phyloP scores from a whole-genome alignment of 2,113 vertebrate genomes.

The Trinectes maculatus region DNA sequence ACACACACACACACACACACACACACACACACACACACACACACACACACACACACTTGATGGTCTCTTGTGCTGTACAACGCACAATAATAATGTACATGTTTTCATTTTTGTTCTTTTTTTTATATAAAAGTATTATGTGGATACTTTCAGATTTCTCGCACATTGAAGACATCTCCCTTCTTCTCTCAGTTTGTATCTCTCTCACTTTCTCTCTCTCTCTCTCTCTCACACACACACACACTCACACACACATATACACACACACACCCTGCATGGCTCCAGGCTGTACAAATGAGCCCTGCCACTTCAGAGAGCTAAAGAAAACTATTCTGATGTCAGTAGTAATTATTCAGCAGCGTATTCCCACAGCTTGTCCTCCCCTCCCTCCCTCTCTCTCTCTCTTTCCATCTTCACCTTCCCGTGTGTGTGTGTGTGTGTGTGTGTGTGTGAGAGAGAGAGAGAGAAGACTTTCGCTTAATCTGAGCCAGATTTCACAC shows the following conservation, averaged over 20 bases:
- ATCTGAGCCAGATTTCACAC: slow-evolving; percentile 79
- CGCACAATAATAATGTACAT: not conserved
- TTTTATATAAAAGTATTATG: no score
- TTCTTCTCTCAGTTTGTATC: not conserved
- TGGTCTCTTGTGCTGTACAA: not conserved
- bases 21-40: slow-evolving; percentile 2
- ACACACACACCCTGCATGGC: slow-evolving; percentile 44
- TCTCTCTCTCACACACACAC: slow-evolving; percentile 6
- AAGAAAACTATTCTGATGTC: slow-evolving; percentile 82
- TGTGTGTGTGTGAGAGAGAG: not conserved
- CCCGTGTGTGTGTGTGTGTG: not conserved
- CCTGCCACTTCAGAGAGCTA: slow-evolving; percentile 80
- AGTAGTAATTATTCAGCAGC: slow-evolving; percentile 78
- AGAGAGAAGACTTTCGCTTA: slow-evolving; percentile 64
- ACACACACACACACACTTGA: not conserved
- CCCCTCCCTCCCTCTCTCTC: slow-evolving; percentile 25
- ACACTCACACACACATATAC: slow-evolving; percentile 4
- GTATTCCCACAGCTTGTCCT: slow-evolving; percentile 70
- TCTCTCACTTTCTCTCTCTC: not conserved
- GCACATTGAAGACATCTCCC: no score
- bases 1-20: slow-evolving; percentile 9
- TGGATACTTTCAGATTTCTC: no score
- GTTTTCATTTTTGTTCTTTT: no score
- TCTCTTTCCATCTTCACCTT: slow-evolving; percentile 17
- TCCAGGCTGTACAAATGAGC: slow-evolving; percentile 82